Conservation (phyloP, 2,797 vertebrate genomes). For the Artibeus jamaicensis region DNA sequence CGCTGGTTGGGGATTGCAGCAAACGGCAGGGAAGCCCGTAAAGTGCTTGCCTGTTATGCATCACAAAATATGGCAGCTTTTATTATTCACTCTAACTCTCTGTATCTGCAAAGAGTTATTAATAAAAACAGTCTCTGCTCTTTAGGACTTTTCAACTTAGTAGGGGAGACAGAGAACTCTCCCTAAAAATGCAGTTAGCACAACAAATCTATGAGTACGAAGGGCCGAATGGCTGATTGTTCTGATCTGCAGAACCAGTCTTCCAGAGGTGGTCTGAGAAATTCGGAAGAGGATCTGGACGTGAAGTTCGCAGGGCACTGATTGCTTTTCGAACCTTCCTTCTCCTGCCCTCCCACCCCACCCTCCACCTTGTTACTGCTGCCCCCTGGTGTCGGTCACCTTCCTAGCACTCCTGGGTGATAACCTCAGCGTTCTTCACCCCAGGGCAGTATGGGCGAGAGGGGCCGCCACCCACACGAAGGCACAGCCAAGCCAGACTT, state of each 20-base stretch:
- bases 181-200: not conserved
- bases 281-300: not conserved
- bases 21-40: not conserved
- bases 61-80: not conserved
- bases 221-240: not conserved
- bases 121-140: not conserved
- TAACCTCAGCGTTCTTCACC: no score
- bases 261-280: not conserved
- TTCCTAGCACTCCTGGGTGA: not conserved
- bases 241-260: not conserved
- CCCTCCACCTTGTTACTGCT: not conserved
- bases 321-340: not conserved
- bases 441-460: no score
- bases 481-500: not conserved
- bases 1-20: not conserved
- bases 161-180: not conserved
- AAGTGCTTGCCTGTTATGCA: not conserved
- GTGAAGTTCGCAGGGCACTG: not conserved
- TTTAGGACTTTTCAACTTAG: not conserved
- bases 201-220: not conserved
- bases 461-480: not conserved
- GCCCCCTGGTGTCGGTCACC: constrained; percentile 21
- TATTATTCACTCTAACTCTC: not conserved
- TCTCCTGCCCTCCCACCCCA: not conserved
- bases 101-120: not conserved